Conservation (phyloP, 1,140 invertebrate genomes). For the Dendrolimus punctatus region DNA sequence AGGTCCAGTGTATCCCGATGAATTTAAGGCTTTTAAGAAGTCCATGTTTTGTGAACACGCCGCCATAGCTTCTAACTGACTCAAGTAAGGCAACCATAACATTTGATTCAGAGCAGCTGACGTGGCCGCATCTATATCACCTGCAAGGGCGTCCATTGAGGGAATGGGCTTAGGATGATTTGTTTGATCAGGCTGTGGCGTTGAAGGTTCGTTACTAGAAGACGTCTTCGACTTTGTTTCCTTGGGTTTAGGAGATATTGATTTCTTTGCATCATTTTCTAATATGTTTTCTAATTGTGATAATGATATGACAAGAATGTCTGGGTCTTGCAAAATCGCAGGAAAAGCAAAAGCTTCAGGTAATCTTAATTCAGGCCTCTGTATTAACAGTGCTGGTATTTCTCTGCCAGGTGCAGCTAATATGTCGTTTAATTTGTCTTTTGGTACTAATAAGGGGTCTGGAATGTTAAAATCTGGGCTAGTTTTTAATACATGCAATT, state of each 20-base stretch:
- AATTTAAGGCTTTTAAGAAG: slow-evolving; percentile 66
- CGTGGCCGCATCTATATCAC: slow-evolving; percentile 78
- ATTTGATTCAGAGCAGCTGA: slow-evolving; percentile 79
- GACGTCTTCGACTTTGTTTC: slow-evolving; percentile 58
- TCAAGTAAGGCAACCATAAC: slow-evolving; percentile 80
- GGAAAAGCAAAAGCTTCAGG: slow-evolving; percentile 81
- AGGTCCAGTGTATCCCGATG: slow-evolving; percentile 56
- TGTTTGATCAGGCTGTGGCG: slow-evolving; percentile 37
- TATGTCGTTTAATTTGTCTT: slow-evolving; percentile 79
- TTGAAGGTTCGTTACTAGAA: slow-evolving; percentile 35
- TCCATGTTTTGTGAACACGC: slow-evolving; percentile 65
- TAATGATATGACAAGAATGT: slow-evolving; percentile 84
- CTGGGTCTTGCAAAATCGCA: slow-evolving; percentile 81
- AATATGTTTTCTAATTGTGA: slow-evolving; percentile 83
- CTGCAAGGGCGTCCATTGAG: slow-evolving; percentile 66
- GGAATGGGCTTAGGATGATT: slow-evolving; percentile 47
- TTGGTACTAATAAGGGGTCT: slow-evolving; percentile 85
- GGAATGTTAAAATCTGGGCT: slow-evolving; percentile 81
- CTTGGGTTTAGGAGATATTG: slow-evolving; percentile 50
- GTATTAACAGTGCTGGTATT: slow-evolving; percentile 81
- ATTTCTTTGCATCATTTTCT: slow-evolving; percentile 67
- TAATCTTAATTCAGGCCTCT: slow-evolving; percentile 79
- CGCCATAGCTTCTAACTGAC: slow-evolving; percentile 72
- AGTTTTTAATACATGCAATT: slow-evolving; percentile 80
- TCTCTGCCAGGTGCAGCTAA: slow-evolving; percentile 81